Evolutionary conservation across 2,888 invertebrate species (phyloP), one percentile per base, ranked within the genome.

Genomic region (Drosophila hawaiiensis): DNA sequence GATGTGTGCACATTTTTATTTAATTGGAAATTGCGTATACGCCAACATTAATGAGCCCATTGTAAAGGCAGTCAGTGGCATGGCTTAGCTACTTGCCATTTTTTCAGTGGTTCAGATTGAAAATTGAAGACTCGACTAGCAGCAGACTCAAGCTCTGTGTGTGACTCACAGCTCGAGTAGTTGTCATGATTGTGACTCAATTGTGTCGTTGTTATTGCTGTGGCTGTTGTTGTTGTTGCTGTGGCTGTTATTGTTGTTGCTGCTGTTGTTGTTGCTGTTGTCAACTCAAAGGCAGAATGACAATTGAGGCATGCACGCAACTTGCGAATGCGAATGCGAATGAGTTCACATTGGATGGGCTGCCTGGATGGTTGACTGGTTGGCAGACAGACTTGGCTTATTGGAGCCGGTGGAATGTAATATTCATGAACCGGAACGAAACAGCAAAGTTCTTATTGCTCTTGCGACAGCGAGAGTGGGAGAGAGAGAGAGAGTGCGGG

Each of bases 101-200:
- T 63, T 64, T 59, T 12, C 28, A 39, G 33, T 35, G 41, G 52
- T 63, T 66, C 62, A 62, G 49, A 49, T 63, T 74, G 56, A 41
- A 52, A 58, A 60, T 54, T 68, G 54, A 63, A 55, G 37, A 28
- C 55, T 55, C 64, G 43, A 59, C 56, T 33, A 73, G 75, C 62
- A 70, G 69, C 53, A 28, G 52, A 29, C 43, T 55, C 50, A 16
- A 61, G 55, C 56, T n/a, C 29, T n/a, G 39, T 29, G 35, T 43
- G 31, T 53, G 63, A 53, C 53, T 55, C 50, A 28, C 63, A 31
- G 50, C 66, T 78, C 50, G 64, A 82, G 82, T 73, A 76, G 76
- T 86, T 80, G 79, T 83, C 88, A 83, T 90, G 91, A 91, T 91
- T 84, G 89, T 83, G 91, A 91, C 84, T 90, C 90, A 91, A 91